These are phyloP conservation scores for Meriones unguiculatus DNA, from an alignment of 2,113 vertebrate genomes.

Conservation along the genomic window DNA sequence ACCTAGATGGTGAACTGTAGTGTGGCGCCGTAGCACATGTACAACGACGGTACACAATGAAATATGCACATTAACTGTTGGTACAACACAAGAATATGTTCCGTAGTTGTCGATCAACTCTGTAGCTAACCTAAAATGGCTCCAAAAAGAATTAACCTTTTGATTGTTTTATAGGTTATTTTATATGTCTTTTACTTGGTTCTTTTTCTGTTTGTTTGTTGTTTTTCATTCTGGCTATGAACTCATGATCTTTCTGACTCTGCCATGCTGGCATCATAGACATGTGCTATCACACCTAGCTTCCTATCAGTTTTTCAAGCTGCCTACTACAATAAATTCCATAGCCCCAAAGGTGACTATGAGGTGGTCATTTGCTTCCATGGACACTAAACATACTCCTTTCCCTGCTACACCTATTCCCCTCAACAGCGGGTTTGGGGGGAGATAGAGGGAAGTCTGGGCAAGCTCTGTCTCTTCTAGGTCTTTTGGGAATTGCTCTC, in stretches of 20 bases:
- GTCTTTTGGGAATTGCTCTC: not conserved
- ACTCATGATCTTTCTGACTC: not conserved
- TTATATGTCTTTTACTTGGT: not conserved
- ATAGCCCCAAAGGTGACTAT: too few relatives aligned
- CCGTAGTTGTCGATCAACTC: not conserved
- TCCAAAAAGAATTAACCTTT: not conserved
- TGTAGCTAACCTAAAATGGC: not conserved
- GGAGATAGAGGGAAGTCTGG: not conserved
- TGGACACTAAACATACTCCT: not conserved
- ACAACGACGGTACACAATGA: not conserved
- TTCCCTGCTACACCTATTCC: not conserved
- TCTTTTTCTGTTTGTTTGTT: not conserved
- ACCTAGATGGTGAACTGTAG: not conserved
- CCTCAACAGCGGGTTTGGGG: not conserved
- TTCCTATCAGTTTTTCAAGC: not conserved
- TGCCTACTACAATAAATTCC: not conserved
- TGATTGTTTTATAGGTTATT: not conserved
- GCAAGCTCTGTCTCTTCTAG: not conserved
- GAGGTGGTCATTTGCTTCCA: not conserved
- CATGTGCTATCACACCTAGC: not conserved
- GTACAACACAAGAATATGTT: not conserved
- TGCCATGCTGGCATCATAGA: not conserved
- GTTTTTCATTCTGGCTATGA: not conserved
- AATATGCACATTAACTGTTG: not conserved
- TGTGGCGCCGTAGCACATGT: not conserved